Evolutionary conservation across 2,113 vertebrate species (phyloP), one percentile per base, ranked within the genome.

Genomic region (Psettodes erumei): DNA sequence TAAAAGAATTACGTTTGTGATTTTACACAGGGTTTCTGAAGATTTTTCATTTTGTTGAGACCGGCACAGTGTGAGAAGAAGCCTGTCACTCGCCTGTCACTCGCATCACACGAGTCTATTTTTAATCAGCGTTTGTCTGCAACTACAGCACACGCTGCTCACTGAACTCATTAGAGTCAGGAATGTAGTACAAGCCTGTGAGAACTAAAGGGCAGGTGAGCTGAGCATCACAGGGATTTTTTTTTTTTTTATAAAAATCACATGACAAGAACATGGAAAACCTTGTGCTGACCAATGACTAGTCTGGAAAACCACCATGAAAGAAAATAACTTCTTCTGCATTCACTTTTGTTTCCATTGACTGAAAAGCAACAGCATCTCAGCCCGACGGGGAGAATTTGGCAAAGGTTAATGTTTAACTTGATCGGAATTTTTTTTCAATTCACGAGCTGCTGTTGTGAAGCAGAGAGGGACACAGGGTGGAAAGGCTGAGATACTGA

Each of bases 111-210:
- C n/a, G 15, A 16, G 37, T 42, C 4, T 66, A 50, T 25, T 61
- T 8, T 71, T 45, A 59, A 16, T 66, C 58, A 63, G 38, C 25
- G 19, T 70, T 54, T 37, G 23, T 60, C 43, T 1, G 0, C 28
- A 11, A 43, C 30, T 55, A 21, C 9, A 5, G 15, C 16, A 32
- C 8, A 33, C 43, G 56, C 11, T 25, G 55, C 27, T 16, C 19
- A 15, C 15, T 0, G 23, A 48, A 21, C 33, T 81, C 42, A 74
- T 62, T 55, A 6, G 30, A 50, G 35, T 45, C 55, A 76, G 56
- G 75, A 88, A 82, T 82, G 48, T 71, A 5, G 47, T 9, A 21
- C 8, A 12, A 15, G 40, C 0, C 61, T 42, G 66, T 5, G 4
- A 72, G 37, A 4, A 10, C 8, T n/a, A 2, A 18, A 77, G 25